These are phyloP conservation scores for Synanthedon tipuliformis DNA, from an alignment of 2,888 invertebrate species.

Conservation along the genomic window DNA sequence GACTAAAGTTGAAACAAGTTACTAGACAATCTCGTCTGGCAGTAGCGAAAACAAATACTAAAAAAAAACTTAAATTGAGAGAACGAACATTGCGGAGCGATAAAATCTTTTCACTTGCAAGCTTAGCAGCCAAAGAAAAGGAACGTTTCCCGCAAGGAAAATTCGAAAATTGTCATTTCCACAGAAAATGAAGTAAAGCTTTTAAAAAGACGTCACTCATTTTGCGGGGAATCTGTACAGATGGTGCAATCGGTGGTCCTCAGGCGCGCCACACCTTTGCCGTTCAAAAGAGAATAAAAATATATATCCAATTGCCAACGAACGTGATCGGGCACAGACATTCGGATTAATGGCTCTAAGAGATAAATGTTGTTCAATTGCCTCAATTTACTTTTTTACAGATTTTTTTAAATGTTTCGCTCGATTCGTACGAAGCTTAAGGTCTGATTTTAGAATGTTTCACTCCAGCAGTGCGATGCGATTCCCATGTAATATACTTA, in stretches of 20 bases:
- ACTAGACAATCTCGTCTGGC: no score
- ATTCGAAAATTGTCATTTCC: slow-evolving; percentile 1
- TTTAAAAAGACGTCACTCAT: neutral
- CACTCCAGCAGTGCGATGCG: no score
- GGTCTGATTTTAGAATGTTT: no score
- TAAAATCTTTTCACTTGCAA: slow-evolving; percentile 2
- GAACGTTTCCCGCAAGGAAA: slow-evolving; percentile 1
- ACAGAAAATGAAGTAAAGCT: slow-evolving; percentile 1
- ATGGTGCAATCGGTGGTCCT: neutral
- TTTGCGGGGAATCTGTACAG: slow-evolving; percentile 7
- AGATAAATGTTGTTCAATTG: slow-evolving; percentile 23
- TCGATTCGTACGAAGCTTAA: no score
- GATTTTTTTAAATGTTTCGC: neutral
- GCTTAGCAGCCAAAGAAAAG: neutral
- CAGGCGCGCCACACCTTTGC: neutral
- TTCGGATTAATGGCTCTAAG: slow-evolving; percentile 28
- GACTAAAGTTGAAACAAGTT: no score
- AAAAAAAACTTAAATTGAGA: neutral
- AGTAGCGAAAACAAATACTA: neutral
- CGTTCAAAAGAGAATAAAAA: slow-evolving; percentile 15
- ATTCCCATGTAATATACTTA: no score
- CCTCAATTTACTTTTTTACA: slow-evolving; percentile 1
- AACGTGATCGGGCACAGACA: slow-evolving; percentile 24
- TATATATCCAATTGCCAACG: slow-evolving; percentile 16
- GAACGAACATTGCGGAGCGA: slow-evolving; percentile 1